Base-by-base conservation (phyloP, 2,888 invertebrate genomes). In the Zygothrica quintamaculata region DNA sequence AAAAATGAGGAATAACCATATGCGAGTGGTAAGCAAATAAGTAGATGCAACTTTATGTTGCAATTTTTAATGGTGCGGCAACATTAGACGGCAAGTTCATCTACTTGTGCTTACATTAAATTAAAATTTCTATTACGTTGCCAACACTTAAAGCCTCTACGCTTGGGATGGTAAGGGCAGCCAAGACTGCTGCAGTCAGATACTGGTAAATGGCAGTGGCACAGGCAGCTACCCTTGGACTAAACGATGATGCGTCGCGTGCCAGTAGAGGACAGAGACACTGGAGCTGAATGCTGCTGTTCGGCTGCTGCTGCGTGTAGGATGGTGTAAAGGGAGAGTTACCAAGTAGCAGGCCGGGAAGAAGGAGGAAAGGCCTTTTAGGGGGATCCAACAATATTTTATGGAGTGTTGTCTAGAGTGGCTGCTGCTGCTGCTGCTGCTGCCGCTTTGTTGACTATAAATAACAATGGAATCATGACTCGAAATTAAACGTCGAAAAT, bases 381-480 rank as follows among this genome's bases (percentile, higher is more conserved):
- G 15, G 37, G 22, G 59, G 16, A 44, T 55, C 47, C 67, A 52
- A 75, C 72, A 74, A 75, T 80, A 75, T 85, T 80, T 82, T 80
- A 85, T 80, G 79, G 82, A 85, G 82, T 85, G 82, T 80, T 82
- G 65, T 73, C 70, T 67, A 82, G 80, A 80, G 79, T 78, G 85
- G 73, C 70, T 60, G 61, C 56, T 33, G 22, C 57, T 51, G 15
- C 57, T 58, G 34, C 50, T 40, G 71, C 64, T 56, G 59, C 67
- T 60, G 77, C 66, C 66, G 74, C 77, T 80, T 75, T 80, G 77
- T 82, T 79, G 79, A 77, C 82, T 82, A 85, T 82, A 82, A 82
- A 82, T 82, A 82, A 82, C 82, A 82, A 82, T 79, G 79, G 85
- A 84, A 82, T 85, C 85, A 82, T 79, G 82, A 84, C 79, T 85